Evolutionary conservation across 2,888 invertebrate genomes (phyloP).

Genomic region (Notodonta ziczac): DNA sequence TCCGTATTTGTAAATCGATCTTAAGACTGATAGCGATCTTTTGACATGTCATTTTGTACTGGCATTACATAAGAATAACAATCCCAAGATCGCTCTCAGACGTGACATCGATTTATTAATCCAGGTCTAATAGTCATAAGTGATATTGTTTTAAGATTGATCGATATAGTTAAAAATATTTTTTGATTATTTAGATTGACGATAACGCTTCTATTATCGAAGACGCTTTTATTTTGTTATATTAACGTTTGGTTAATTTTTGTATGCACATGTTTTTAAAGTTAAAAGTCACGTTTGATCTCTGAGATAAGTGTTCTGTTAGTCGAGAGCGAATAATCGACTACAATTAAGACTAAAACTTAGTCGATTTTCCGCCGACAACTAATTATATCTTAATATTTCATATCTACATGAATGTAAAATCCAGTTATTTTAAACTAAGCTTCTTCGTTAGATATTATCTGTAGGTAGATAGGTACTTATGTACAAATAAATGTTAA

Average conservation of each 20-base stretch:
- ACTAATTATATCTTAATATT: conserved; percentile 31
- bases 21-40: no score
- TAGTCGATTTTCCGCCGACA: conserved; percentile 19
- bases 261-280: conserved; percentile 28
- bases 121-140: conserved; percentile 21
- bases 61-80: no score
- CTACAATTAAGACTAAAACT: background rate
- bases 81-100: no score
- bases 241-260: conserved; percentile 12
- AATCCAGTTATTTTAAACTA: conserved; percentile 55
- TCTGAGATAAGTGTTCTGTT: conserved; percentile 7
- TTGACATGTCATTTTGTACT: no score
- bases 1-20: no score
- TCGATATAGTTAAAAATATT: conserved; percentile 29
- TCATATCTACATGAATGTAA: conserved; percentile 43
- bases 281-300: conserved; percentile 32
- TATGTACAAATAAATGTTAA: conserved; percentile 76
- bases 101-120: no score
- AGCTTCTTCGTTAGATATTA: conserved; percentile 58
- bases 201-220: conserved; percentile 15
- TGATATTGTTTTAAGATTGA: conserved; percentile 37
- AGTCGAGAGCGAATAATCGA: conserved; percentile 3
- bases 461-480: conserved; percentile 65
- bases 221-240: conserved; percentile 17
- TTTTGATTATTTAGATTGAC: conserved; percentile 23